A percentile compares a stretch with the other conserved stretches of the same genome.
Evolutionary conservation across 2,888 invertebrate species (phyloP).

Genomic region (Yponomeuta cagnagella): DNA sequence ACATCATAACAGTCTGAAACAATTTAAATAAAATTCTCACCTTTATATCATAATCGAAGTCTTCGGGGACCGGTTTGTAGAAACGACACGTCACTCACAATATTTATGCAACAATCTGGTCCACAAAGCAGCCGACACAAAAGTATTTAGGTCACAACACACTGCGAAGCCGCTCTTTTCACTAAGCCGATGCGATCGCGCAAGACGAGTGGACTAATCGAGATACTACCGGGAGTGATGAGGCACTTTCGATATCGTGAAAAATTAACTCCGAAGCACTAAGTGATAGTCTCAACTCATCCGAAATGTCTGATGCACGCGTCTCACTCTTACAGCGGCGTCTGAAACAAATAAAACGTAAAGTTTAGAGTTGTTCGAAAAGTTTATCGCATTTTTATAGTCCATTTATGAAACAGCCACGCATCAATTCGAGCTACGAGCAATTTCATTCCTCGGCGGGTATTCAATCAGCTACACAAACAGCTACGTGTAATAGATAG

Average conservation of each 20-base stretch:
- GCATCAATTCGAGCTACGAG: neutral
- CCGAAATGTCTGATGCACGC: slow-evolving; percentile 2
- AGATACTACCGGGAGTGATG: slow-evolving; percentile 29
- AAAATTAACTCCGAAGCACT: slow-evolving; percentile 28
- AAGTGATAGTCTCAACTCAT: slow-evolving; percentile 16
- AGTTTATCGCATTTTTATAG: slow-evolving; percentile 2
- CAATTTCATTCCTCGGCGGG: neutral
- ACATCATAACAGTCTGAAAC: neutral
- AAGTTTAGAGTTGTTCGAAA: neutral
- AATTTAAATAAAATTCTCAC: slow-evolving; percentile 33
- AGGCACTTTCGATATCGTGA: slow-evolving; percentile 33
- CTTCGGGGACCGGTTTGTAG: slow-evolving; percentile 34
- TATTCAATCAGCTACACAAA: slow-evolving; percentile 1
- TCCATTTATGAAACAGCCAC: neutral
- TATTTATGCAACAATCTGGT: slow-evolving; percentile 25
- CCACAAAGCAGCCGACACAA: slow-evolving; percentile 19
- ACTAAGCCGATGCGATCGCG: slow-evolving; percentile 8
- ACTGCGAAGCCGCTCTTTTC: slow-evolving; percentile 2
- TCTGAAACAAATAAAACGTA: slow-evolving; percentile 4
- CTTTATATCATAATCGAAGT: slow-evolving; percentile 59
- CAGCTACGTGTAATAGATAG: neutral
- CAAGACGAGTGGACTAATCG: slow-evolving; percentile 3
- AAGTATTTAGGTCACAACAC: slow-evolving; percentile 9
- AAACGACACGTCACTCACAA: slow-evolving; percentile 35
- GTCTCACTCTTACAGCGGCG: neutral